Percentiles rank a stretch among this genome's conserved stretches.
Conservation (phyloP, 2,888 invertebrate genomes). For the Patella caerulea region DNA sequence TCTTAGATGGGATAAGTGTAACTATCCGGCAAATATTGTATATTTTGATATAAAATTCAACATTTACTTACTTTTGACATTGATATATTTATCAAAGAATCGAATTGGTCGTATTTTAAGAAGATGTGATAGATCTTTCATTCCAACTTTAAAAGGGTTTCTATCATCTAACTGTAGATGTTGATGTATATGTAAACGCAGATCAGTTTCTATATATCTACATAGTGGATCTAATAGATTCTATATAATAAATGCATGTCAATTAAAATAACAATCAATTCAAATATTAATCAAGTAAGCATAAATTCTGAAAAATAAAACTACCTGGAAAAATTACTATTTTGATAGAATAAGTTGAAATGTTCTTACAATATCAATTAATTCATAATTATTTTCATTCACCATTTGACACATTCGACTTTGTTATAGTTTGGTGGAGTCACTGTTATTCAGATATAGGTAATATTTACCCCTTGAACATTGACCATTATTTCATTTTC, state of each 20-base stretch:
- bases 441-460: not conserved
- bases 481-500: conserved; percentile 62
- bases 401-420: not conserved
- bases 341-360: too few species aligned
- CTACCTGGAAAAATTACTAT: too few species aligned
- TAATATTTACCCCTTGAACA: conserved; percentile 63
- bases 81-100: conserved; percentile 76
- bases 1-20: too few species aligned
- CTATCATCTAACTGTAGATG: conserved; percentile 81
- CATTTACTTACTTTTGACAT: conserved; percentile 75
- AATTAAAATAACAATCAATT: too few species aligned
- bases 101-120: conserved; percentile 76
- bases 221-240: conserved; percentile 78
- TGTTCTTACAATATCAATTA: too few species aligned
- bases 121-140: conserved; percentile 78
- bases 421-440: not conserved
- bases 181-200: conserved; percentile 91
- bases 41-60: not conserved
- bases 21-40: not conserved
- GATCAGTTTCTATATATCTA: conserved; percentile 90
- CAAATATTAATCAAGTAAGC: too few species aligned
- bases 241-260: conserved; percentile 42
- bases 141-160: conserved; percentile 80
- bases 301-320: too few species aligned
- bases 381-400: too few species aligned